Conservation (phyloP, 2,797 vertebrate genomes). For the Kryptopterus vitreolus region DNA sequence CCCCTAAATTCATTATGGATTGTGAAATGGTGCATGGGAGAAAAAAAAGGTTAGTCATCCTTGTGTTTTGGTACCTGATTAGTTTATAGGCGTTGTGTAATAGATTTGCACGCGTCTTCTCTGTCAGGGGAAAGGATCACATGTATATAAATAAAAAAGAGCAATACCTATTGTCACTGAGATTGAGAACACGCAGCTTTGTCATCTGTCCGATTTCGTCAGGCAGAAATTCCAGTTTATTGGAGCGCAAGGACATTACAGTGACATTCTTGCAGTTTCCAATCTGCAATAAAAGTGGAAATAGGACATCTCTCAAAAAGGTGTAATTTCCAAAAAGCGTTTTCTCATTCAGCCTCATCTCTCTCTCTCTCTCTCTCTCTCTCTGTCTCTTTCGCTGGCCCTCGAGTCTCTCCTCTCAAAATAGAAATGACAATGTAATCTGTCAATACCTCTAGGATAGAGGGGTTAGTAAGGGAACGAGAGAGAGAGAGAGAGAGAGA, state of each 20-base stretch:
- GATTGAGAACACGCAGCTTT: slow-evolving; percentile 93
- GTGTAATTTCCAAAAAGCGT: slow-evolving; percentile 39
- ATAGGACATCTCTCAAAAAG: slow-evolving; percentile 42
- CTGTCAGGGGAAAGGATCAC: not conserved
- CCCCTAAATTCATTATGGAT: not conserved
- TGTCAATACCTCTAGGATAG: slow-evolving; percentile 36
- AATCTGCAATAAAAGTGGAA: slow-evolving; percentile 75
- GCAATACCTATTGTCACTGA: slow-evolving; percentile 95
- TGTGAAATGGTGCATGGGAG: not conserved
- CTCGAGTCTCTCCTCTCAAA: slow-evolving; percentile 15
- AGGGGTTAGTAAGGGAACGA: slow-evolving; percentile 20
- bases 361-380: not conserved
- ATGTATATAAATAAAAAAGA: not conserved
- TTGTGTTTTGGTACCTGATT: not conserved
- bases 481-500: not conserved
- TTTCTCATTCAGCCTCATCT: not conserved
- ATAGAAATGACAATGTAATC: slow-evolving; percentile 40
- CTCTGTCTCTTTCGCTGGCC: not conserved
- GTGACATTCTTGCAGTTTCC: slow-evolving; percentile 97
- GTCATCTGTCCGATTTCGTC: slow-evolving; percentile 99
- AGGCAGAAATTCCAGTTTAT: slow-evolving; percentile 97
- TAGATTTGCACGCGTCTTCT: not conserved
- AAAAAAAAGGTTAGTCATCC: no score
- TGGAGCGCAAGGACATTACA: slow-evolving; percentile 97
- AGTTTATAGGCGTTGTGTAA: not conserved